Evolutionary conservation across 2,113 vertebrate genomes (phyloP).

Genomic region (Sphyrna mokarran): DNA sequence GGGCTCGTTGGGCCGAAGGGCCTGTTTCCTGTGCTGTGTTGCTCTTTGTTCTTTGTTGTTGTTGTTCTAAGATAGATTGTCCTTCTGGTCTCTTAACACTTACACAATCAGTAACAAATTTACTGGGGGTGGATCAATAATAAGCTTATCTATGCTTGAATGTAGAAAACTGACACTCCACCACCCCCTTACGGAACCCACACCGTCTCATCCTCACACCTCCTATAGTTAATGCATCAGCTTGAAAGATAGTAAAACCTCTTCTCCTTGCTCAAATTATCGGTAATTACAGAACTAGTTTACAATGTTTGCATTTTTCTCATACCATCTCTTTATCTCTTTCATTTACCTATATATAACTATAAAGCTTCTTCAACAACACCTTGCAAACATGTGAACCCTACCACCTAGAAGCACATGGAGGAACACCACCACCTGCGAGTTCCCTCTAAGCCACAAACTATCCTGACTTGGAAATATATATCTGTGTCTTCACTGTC

Average conservation of each 20-base stretch:
- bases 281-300: background rate
- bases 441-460: too few relatives aligned
- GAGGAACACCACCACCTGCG: too few relatives aligned
- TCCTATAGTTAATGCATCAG: background rate
- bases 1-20: too few relatives aligned
- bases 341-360: background rate
- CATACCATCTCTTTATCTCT: background rate
- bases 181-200: background rate
- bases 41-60: too few relatives aligned
- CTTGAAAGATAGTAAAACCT: background rate
- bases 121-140: background rate
- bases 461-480: too few relatives aligned
- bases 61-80: too few relatives aligned
- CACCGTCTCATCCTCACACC: background rate
- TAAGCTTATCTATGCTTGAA: background rate
- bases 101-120: background rate
- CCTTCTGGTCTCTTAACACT: background rate
- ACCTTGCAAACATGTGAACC: too few relatives aligned
- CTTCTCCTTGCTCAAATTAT: background rate
- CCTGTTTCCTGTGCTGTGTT: too few relatives aligned
- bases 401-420: too few relatives aligned
- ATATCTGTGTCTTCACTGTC: too few relatives aligned
- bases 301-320: background rate
- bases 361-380: background rate
- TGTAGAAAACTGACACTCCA: background rate